These are phyloP conservation scores for Siderastrea siderea DNA, from an alignment of 92 coral and sea anemone genomes.

Conservation along the genomic window DNA sequence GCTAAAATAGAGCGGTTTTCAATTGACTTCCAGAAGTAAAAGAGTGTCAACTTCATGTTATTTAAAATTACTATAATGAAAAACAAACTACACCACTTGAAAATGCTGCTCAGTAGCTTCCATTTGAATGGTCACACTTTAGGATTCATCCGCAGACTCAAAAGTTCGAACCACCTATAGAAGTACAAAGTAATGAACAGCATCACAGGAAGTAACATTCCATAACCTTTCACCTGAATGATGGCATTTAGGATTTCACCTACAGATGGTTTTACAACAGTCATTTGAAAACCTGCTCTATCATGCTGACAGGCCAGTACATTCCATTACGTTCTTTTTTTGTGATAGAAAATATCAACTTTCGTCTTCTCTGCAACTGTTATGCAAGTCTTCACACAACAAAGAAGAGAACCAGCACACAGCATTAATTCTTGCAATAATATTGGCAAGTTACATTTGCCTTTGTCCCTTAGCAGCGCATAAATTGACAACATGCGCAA, in stretches of 20 bases:
- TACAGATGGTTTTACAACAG: not conserved
- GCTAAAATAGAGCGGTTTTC: too few species aligned
- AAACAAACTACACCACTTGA: not conserved
- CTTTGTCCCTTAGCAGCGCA: not conserved
- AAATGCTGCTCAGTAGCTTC: not conserved
- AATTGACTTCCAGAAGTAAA: not conserved
- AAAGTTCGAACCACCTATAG: too few species aligned
- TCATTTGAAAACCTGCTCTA: not conserved
- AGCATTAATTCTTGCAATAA: not conserved
- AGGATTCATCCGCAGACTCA: too few species aligned
- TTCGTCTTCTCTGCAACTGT: not conserved
- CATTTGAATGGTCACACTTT: too few species aligned
- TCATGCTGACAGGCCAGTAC: not conserved
- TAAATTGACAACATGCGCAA: not conserved
- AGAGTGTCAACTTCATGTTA: too few species aligned
- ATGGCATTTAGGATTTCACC: not conserved
- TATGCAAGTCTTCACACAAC: not conserved
- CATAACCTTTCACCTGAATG: too few species aligned
- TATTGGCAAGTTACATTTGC: not conserved
- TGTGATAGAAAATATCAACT: conserved; percentile 14
- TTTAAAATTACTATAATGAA: too few species aligned
- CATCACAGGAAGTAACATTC: too few species aligned
- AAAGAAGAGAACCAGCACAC: not conserved
- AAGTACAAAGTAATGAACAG: too few species aligned
- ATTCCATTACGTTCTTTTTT: not conserved